Percentiles rank a stretch among this genome's conserved stretches.
phyloP scores from a whole-genome alignment of 1,140 invertebrate species.

The Tetramorium parvispinum region DNA sequence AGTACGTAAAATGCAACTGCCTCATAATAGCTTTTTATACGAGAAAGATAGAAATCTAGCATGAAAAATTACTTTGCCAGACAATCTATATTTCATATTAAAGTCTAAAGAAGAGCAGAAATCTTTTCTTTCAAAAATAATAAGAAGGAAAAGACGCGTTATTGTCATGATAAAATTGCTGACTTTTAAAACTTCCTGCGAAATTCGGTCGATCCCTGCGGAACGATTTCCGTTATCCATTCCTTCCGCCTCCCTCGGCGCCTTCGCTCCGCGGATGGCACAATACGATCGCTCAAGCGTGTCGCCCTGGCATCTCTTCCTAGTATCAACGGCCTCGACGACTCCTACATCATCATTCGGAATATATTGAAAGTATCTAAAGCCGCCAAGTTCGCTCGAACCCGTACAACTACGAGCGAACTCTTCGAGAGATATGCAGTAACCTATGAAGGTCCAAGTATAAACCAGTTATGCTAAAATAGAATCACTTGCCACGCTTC shows the following conservation, averaged over 20 bases:
- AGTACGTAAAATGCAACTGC: background rate
- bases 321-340: slow-evolving; percentile 56
- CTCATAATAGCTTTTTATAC: background rate
- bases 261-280: slow-evolving; percentile 39
- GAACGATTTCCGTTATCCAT: slow-evolving; percentile 63
- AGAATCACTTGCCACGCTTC: slow-evolving; percentile 39
- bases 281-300: slow-evolving; percentile 74
- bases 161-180: slow-evolving; percentile 13
- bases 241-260: slow-evolving; percentile 33
- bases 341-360: slow-evolving; percentile 45
- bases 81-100: background rate
- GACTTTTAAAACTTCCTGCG: slow-evolving; percentile 63
- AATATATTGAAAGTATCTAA: slow-evolving; percentile 51
- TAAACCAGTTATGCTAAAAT: slow-evolving; percentile 62
- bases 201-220: slow-evolving; percentile 67
- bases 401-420: slow-evolving; percentile 8
- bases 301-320: slow-evolving; percentile 69
- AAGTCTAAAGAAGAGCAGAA: background rate
- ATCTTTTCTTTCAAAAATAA: background rate
- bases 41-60: background rate
- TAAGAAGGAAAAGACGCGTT: background rate
- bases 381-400: background rate
- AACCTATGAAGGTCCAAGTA: slow-evolving; percentile 54
- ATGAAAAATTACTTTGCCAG: background rate
- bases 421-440: slow-evolving; percentile 23